Percentiles rank a stretch among this genome's conserved stretches.
Conservation (phyloP, 2,888 invertebrate species). For the Ceriagrion tenellum region DNA sequence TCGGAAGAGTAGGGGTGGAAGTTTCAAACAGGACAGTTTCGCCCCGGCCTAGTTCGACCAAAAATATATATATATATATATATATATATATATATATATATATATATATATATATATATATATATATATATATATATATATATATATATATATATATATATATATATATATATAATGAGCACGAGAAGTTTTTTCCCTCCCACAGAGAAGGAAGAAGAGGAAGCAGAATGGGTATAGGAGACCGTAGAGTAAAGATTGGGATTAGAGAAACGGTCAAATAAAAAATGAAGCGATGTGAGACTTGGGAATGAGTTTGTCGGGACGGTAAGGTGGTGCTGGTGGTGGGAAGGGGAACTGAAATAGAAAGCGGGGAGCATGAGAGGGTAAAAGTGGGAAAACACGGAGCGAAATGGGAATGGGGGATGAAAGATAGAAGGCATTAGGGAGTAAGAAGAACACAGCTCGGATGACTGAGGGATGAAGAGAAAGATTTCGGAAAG, state of each 20-base stretch:
- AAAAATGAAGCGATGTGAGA: neutral
- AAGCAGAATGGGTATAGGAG: neutral
- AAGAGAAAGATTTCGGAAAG: neutral
- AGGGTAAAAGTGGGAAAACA: neutral
- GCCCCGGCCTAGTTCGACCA: neutral
- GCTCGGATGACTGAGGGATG: neutral
- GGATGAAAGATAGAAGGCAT: neutral
- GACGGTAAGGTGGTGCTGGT: neutral
- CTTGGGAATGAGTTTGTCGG: neutral
- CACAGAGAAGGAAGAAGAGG: neutral
- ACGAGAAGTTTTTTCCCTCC: neutral
- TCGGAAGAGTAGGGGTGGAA: neutral
- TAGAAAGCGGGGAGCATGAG: neutral
- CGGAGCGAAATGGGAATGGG: neutral
- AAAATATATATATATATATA: neutral
- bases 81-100: neutral
- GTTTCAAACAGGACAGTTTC: neutral
- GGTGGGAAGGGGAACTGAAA: neutral
- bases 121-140: neutral
- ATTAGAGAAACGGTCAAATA: constrained; percentile 1
- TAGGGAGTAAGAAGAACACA: neutral
- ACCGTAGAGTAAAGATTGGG: neutral
- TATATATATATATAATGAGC: neutral
- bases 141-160: too few relatives aligned
- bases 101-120: neutral